Evolutionary conservation across 2,113 vertebrate genomes (phyloP).

Genomic region (Nesogale talazaci): DNA sequence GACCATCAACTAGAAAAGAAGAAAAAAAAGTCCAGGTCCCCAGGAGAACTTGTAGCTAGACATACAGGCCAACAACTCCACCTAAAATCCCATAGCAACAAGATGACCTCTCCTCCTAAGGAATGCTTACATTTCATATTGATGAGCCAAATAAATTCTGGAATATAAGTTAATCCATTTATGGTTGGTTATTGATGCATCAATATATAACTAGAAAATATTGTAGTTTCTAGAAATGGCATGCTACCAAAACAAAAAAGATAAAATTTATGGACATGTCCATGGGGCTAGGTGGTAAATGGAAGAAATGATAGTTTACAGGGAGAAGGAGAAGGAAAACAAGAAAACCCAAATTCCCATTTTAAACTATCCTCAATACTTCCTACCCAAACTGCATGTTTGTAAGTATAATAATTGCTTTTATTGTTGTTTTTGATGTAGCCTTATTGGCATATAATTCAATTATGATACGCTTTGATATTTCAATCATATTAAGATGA

Average conservation of each 20-base stretch:
- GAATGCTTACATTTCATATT: background rate
- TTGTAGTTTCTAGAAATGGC: no score
- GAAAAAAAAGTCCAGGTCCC: no score
- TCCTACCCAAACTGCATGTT: background rate
- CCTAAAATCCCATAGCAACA: background rate
- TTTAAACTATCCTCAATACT: background rate
- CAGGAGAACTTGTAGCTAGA: no score
- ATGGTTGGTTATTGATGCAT: background rate
- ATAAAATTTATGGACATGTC: background rate
- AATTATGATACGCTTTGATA: no score
- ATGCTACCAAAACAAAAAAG: no score
- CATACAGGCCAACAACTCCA: no score
- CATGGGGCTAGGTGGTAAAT: background rate
- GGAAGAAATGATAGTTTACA: background rate
- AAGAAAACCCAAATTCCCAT: background rate
- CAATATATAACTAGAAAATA: background rate
- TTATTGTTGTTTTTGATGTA: background rate
- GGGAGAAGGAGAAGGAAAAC: background rate
- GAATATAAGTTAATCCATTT: background rate
- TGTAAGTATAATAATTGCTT: background rate
- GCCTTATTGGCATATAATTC: no score
- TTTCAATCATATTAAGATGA: no score
- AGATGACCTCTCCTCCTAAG: background rate
- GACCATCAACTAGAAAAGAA: no score
- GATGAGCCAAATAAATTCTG: background rate